Evolutionary conservation across 1,140 invertebrate species (phyloP).

Genomic region (Atopsyche davidsoni): DNA sequence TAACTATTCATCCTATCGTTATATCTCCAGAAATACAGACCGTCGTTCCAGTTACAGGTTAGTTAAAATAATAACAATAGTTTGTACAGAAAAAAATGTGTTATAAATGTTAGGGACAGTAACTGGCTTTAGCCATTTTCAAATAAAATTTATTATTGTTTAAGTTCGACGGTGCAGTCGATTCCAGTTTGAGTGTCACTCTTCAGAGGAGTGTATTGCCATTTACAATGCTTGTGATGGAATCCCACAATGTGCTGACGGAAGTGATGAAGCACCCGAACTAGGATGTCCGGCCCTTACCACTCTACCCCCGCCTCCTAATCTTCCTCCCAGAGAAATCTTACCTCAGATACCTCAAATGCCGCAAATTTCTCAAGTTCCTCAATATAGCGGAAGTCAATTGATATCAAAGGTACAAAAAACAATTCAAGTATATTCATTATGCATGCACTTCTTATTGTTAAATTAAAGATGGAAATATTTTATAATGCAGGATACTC

Average conservation of each 20-base stretch:
- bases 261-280: slow-evolving; percentile 80
- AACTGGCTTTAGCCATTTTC: too few species aligned
- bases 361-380: slow-evolving; percentile 7
- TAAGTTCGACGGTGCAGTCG: slow-evolving; percentile 58
- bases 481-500: slow-evolving; percentile 13
- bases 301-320: slow-evolving; percentile 32
- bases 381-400: not conserved
- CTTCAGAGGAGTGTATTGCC: slow-evolving; percentile 85
- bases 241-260: slow-evolving; percentile 88
- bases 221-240: slow-evolving; percentile 95
- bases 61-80: not conserved
- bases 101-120: too few species aligned
- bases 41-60: slow-evolving; percentile 12
- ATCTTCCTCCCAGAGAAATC: slow-evolving; percentile 23
- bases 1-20: slow-evolving; percentile 16
- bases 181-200: slow-evolving; percentile 83
- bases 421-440: not conserved
- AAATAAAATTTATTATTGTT: too few species aligned
- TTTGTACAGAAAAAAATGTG: too few species aligned
- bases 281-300: slow-evolving; percentile 61
- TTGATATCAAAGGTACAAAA: slow-evolving; percentile 11
- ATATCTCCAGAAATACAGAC: slow-evolving; percentile 6
- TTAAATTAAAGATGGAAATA: not conserved
- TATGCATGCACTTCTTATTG: not conserved
- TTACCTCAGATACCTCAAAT: slow-evolving; percentile 17